Base-by-base conservation (phyloP, 1,140 invertebrate species). In the Neodiprion fabricii region DNA sequence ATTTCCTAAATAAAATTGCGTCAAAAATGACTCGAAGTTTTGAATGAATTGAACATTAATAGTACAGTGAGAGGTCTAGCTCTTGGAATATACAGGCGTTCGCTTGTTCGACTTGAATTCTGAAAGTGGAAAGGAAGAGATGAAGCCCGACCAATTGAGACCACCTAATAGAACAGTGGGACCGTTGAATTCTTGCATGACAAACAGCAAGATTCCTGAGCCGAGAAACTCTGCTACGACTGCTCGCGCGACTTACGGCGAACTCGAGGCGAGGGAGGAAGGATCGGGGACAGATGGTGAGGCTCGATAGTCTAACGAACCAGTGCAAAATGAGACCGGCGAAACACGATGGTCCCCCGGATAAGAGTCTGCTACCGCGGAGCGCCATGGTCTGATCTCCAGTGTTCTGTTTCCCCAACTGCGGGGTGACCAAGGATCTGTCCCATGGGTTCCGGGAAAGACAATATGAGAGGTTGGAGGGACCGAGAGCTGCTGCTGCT, bases 341-440 rank as follows among this genome's bases (percentile, higher is more conserved):
- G 76, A 78, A 81, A 82, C 79, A 78, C 75, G 84, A 85, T 85
- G 71, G 80, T 80, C 61, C 79, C 69, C 67, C 48, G 10, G 79
- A 84, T 85, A 85, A 83, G 79, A 53, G 28, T 50, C 72, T 70
- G 82, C 83, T 83, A 85, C 82, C 77, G 82, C 77, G 74, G 28
- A 61, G 53, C 53, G 53, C 53, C 53, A 17, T 12, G 76, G 77
- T 77, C 76, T 82, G 73, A 73, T 76, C 77, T 77, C 68, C 78
- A 76, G 79, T 72, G 76, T 48, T 77, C 75, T 76, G 77, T 74
- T 61, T 61, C 53, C 53, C n/a, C n/a, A 17, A 61, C 53, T 17
- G 53, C 28, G 1, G 28, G 53, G 53, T 17, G 53, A 14, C 53
- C 11, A 12, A 9, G 53, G 53, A 40, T 40, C 28, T 40, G 53